A percentile compares a stretch with the other conserved stretches of the same genome.
phyloP scores from a whole-genome alignment of 2,797 vertebrate species.

The Scyliorhinus canicula region DNA sequence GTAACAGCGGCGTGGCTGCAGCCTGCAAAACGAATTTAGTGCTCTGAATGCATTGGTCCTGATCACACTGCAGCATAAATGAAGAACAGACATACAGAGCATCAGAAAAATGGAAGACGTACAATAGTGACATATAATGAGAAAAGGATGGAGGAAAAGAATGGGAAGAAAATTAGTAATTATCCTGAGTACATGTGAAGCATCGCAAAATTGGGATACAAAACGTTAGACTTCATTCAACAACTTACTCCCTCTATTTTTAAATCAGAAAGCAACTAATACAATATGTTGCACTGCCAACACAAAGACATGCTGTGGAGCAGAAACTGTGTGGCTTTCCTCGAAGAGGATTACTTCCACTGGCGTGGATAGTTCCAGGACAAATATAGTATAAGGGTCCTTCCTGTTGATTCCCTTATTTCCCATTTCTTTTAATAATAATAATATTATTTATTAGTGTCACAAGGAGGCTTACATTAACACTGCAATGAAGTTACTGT shows the following conservation, averaged over 20 bases:
- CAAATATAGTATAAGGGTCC: too few species aligned
- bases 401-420: too few species aligned
- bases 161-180: constrained; percentile 51
- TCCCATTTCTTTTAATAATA: too few species aligned
- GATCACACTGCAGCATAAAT: constrained; percentile 78
- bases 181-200: neutral
- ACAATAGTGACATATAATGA: constrained; percentile 42
- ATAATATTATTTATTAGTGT: too few species aligned
- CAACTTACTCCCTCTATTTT: neutral
- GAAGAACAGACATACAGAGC: neutral
- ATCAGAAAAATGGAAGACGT: constrained; percentile 41
- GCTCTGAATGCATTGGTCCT: constrained; percentile 95
- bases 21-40: constrained; percentile 99
- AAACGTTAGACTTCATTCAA: neutral
- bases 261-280: neutral
- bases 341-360: neutral
- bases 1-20: constrained; percentile 82
- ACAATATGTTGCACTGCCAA: neutral
- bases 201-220: neutral
- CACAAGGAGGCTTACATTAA: too few species aligned
- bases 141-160: constrained; percentile 53
- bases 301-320: neutral
- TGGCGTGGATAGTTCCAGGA: neutral
- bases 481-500: too few species aligned
- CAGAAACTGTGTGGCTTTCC: neutral